A percentile compares a stretch with the other conserved stretches of the same genome.
phyloP scores from a whole-genome alignment of 2,888 invertebrate species.

The Ferrisia virgata region DNA sequence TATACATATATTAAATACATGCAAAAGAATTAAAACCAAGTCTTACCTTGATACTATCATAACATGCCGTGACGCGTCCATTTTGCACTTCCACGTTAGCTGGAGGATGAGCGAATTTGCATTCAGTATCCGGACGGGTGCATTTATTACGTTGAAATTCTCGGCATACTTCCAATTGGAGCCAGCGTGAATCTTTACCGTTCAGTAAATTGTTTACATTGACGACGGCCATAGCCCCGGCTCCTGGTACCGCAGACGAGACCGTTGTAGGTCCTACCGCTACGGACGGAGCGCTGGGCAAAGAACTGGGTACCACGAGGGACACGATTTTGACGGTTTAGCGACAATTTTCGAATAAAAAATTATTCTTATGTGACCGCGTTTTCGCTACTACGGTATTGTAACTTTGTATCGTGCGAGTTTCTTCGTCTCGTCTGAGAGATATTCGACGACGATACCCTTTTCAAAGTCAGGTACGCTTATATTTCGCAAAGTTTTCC shows the following conservation, averaged over 20 bases:
- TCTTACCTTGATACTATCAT: conserved; percentile 99
- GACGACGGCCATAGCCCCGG: conserved; percentile 73
- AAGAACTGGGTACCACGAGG: conserved; percentile 46
- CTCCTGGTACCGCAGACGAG: conserved; percentile 46
- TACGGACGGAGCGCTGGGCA: conserved; percentile 46
- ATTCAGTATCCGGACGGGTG: conserved; percentile 97
- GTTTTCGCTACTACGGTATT: background rate
- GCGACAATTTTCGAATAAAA: background rate
- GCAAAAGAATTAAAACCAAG: background rate
- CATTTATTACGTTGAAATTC: conserved; percentile 99
- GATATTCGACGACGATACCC: too few species aligned
- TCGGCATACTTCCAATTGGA: conserved; percentile 98
- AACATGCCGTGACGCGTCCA: conserved; percentile 99
- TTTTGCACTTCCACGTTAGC: conserved; percentile 99
- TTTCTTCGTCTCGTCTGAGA: background rate
- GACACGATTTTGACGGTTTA: conserved; percentile 46
- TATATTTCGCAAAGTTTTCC: background rate
- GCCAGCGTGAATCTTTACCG: conserved; percentile 99
- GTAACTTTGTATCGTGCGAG: background rate
- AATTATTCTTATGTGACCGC: background rate
- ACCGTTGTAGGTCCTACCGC: conserved; percentile 42
- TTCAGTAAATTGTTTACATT: conserved; percentile 95
- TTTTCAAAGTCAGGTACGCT: too few species aligned
- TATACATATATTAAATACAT: too few species aligned
- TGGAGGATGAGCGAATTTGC: conserved; percentile 99